These are phyloP conservation scores for Harpalus rufipes DNA, from an alignment of 2,888 invertebrate species.

Conservation along the genomic window DNA sequence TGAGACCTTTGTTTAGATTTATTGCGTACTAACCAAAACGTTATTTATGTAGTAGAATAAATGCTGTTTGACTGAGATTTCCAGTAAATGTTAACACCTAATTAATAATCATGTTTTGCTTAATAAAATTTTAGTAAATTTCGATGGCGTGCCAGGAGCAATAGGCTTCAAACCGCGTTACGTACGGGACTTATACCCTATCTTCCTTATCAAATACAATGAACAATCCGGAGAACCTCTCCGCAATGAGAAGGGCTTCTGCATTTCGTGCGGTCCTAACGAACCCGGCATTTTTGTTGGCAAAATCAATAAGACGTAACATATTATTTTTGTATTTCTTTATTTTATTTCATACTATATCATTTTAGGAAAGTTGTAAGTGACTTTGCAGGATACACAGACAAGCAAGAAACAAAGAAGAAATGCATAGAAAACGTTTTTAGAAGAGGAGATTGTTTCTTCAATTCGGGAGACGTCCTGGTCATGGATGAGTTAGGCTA, in stretches of 20 bases:
- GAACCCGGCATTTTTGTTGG: slow-evolving; percentile 93
- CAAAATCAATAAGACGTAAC: slow-evolving; percentile 80
- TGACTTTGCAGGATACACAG: slow-evolving; percentile 86
- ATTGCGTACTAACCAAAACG: too few relatives aligned
- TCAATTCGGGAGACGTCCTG: slow-evolving; percentile 94
- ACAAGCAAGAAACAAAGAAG: slow-evolving; percentile 83
- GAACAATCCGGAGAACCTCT: slow-evolving; percentile 87
- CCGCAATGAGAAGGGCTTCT: slow-evolving; percentile 84
- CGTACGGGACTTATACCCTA: slow-evolving; percentile 81
- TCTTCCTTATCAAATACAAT: slow-evolving; percentile 83
- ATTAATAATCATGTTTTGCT: too few relatives aligned
- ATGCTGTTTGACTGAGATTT: too few relatives aligned
- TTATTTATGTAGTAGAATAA: too few relatives aligned
- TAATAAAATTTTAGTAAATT: slow-evolving; percentile 85
- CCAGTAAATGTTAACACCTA: too few relatives aligned
- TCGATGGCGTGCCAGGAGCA: slow-evolving; percentile 92
- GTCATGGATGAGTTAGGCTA: slow-evolving; percentile 95
- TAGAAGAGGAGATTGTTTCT: slow-evolving; percentile 91
- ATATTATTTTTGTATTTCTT: neutral
- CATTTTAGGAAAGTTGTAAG: slow-evolving; percentile 75
- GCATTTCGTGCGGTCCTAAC: slow-evolving; percentile 89
- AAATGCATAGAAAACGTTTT: slow-evolving; percentile 87
- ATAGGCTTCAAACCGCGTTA: slow-evolving; percentile 92
- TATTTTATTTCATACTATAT: neutral
- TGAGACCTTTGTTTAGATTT: too few relatives aligned